Evolutionary conservation across 2,888 invertebrate species (phyloP), one percentile per base, ranked within the genome.

Genomic region (Chymomyza caudatula): DNA sequence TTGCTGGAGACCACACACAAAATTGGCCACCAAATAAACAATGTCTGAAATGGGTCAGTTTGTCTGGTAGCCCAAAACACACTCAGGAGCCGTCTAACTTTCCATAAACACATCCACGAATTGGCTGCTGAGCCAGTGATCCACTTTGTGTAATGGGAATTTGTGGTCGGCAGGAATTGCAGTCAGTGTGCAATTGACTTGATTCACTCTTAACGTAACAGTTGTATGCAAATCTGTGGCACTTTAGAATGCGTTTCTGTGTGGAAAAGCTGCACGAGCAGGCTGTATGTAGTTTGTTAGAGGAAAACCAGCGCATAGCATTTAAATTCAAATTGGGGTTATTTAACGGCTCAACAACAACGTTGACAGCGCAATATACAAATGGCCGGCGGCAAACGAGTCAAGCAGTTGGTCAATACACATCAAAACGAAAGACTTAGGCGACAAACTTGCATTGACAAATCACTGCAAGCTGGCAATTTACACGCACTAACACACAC

Each of bases 291-390:
- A 52, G 20, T 13, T 20, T 8, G 29, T n/a, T 23, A 25, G n/a
- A 19, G 51, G 51, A 22, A 51, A 51, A 51, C 20, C 51, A 51
- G 19, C 22, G 23, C 51, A 20, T 8, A 13, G 19, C 71, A 63
- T 63, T 77, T 77, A 61, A 67, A 63, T 72, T 59, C 47, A 75
- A 77, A 81, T 79, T 72, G 71, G 76, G 81, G 81, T 81, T 81
- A 81, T 77, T 82, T 81, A 81, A 81, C 81, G 81, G 81, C 71
- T 58, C 67, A 73, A 6, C 67, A 67, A 65, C 20, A 13, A 3
- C 6, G 51, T 51, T 8, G 47, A 47, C 47, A 47, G 47, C 19
- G 47, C 47, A 47, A 47, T 6, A 19, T 17, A n/a, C 47, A 37
- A 37, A 13, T 37, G 1, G 11, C 29, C 29, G 11, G 29, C 29